Evolutionary conservation across 2,888 invertebrate genomes (phyloP).

Genomic region (Scaptodrosophila latifasciaeformis): DNA sequence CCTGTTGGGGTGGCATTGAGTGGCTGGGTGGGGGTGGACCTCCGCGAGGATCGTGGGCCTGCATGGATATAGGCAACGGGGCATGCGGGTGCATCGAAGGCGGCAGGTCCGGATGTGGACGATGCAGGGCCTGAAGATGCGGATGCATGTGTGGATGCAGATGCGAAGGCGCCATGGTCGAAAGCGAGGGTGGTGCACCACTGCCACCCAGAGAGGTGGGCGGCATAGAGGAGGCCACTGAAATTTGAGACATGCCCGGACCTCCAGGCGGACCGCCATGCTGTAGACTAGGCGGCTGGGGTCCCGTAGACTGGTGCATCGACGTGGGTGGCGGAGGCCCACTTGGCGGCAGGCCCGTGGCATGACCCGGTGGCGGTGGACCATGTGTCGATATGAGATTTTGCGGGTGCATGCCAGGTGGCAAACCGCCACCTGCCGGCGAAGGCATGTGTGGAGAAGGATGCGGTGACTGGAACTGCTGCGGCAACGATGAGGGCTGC

Average conservation of each 20-base stretch:
- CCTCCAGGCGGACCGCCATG: constrained; percentile 42
- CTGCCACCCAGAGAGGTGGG: constrained; percentile 57
- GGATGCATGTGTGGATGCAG: constrained; percentile 66
- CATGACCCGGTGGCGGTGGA: constrained; percentile 50
- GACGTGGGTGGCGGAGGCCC: constrained; percentile 57
- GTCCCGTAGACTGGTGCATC: constrained; percentile 45
- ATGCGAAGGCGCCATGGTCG: constrained; percentile 64
- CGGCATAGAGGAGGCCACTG: constrained; percentile 76
- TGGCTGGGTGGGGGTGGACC: constrained; percentile 66
- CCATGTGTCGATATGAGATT: constrained; percentile 72
- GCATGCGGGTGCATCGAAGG: constrained; percentile 74
- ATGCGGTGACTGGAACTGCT: constrained; percentile 74
- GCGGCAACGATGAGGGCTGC: constrained; percentile 67
- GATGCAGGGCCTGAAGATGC: constrained; percentile 57
- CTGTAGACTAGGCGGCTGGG: constrained; percentile 43
- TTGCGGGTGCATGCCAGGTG: constrained; percentile 74
- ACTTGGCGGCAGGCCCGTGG: constrained; percentile 27
- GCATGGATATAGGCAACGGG: constrained; percentile 70
- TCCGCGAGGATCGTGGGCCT: constrained; percentile 57
- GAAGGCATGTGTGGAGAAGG: constrained; percentile 74
- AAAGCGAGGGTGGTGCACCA: constrained; percentile 66
- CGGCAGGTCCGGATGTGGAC: constrained; percentile 46
- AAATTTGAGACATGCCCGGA: constrained; percentile 55
- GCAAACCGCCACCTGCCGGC: constrained; percentile 67
- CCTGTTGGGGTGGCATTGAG: constrained; percentile 56